Evolutionary conservation across 1,140 invertebrate genomes (phyloP), one percentile per base, ranked within the genome.

Genomic region (Drosophila parabipectinata): DNA sequence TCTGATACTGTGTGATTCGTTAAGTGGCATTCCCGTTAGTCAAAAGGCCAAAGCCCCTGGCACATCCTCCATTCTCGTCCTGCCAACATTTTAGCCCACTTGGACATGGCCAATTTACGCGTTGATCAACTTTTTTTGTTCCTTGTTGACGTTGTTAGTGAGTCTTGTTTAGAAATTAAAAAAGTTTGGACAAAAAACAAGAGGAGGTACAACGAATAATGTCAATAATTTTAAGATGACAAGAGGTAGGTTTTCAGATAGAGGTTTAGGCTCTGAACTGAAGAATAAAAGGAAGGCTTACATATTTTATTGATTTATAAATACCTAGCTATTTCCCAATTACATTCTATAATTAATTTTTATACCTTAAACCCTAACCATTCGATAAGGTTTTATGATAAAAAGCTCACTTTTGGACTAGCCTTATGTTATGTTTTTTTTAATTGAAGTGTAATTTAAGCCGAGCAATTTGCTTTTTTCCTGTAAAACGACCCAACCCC

Each of bases 11-110:
- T 57, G 64, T 68, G 67, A 75, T 75, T 58, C 72, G 72, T 74
- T 82, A 78, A 82, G 79, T 82, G 79, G 74, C 74, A 73, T 78
- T 72, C 63, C 74, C 45, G 68, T 82, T 81, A 77, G 79, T 81
- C 73, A 81, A 74, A 81, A 82, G 66, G 79, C 73, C 67, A 81
- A 81, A 81, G 67, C 76, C 76, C 64, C 47, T 51, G 50, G 67
- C 50, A 61, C 37, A 14, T 18, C 28, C 26, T 26, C 28, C 56
- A 21, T 18, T 4, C 10, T 7, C 15, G 10, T 15, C 18, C 9
- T 37, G 34, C 24, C 15, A 26, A 10, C n/a, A n/a, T 26, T 15
- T n/a, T 28, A 44, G 41, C 41, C 44, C 44, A 47, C 18, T 24
- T 24, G 73, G 61, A 73, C 53, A 68, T 66, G 72, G 59, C 64